phyloP scores from a whole-genome alignment of 1,140 invertebrate species.

The Caenorhabditis brenneri region DNA sequence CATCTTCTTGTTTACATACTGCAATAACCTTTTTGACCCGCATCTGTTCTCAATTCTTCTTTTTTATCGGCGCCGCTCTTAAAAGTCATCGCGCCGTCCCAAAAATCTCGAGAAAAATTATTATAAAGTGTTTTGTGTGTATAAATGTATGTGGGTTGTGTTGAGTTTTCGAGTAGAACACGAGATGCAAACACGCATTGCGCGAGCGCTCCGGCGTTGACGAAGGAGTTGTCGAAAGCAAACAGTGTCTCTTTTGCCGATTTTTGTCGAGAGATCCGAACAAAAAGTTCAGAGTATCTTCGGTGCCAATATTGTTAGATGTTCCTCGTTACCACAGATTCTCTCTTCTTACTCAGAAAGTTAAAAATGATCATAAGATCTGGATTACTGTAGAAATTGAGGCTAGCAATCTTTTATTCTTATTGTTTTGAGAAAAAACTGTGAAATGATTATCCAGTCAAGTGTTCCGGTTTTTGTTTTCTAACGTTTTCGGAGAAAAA shows the following conservation, averaged over 20 bases:
- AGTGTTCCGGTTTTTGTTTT: constrained; percentile 2
- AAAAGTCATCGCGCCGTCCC: background rate
- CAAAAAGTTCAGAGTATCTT: background rate
- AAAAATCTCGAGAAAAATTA: background rate
- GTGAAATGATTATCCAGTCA: constrained; percentile 19
- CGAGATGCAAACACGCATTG: constrained; percentile 34
- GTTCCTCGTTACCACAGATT: background rate
- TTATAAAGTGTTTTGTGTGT: background rate
- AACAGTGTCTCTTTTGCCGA: background rate
- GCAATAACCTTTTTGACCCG: background rate
- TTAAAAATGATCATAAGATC: too few relatives aligned
- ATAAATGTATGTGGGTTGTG: background rate
- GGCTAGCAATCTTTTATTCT: too few relatives aligned
- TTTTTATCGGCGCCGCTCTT: background rate
- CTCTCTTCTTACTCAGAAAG: too few relatives aligned
- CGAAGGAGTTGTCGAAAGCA: constrained; percentile 7
- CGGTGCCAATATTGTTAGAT: background rate
- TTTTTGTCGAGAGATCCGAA: background rate
- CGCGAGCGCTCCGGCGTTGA: background rate
- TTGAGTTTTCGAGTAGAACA: constrained; percentile 38
- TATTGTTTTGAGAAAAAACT: too few relatives aligned
- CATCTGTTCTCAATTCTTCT: background rate
- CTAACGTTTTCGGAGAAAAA: background rate
- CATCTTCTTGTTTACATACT: background rate
- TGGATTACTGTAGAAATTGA: too few relatives aligned